These are phyloP conservation scores for Pachliopta kotzebuea DNA, from an alignment of 2,888 invertebrate species.

Conservation along the genomic window DNA sequence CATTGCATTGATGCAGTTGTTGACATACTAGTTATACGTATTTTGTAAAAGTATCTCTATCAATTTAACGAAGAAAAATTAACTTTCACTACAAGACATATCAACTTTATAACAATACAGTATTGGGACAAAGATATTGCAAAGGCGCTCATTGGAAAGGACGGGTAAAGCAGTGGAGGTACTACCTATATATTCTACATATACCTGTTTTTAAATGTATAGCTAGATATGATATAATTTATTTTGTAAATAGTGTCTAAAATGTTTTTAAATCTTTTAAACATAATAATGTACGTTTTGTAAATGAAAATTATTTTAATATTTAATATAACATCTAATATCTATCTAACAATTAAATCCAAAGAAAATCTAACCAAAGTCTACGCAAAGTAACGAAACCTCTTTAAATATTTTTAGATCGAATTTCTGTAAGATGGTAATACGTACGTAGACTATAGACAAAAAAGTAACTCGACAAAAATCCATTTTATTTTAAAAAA, in stretches of 20 bases:
- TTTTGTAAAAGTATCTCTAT: not conserved
- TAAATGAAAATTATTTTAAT: too few species aligned
- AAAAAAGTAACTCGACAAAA: too few species aligned
- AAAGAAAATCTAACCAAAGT: not conserved
- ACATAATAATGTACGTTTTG: too few species aligned
- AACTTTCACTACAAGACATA: not conserved
- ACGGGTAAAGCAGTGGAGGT: too few species aligned
- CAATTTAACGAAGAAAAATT: too few species aligned
- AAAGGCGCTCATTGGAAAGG: too few species aligned
- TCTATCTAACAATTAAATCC: not conserved
- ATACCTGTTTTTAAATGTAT: not conserved
- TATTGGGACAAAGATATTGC: not conserved
- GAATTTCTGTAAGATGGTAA: not conserved
- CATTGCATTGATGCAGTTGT: slow-evolving; percentile 6
- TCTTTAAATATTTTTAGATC: not conserved
- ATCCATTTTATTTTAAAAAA: too few species aligned
- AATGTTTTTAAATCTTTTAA: too few species aligned
- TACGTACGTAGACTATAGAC: not conserved
- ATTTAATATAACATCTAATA: not conserved
- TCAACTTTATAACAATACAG: not conserved
- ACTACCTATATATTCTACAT: not conserved
- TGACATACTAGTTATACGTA: not conserved
- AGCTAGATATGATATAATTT: slow-evolving; percentile 2
- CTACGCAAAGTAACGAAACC: not conserved
- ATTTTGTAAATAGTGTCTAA: slow-evolving; percentile 9